Evolutionary conservation across 2,113 vertebrate species (phyloP).

Genomic region (Candoia aspera): DNA sequence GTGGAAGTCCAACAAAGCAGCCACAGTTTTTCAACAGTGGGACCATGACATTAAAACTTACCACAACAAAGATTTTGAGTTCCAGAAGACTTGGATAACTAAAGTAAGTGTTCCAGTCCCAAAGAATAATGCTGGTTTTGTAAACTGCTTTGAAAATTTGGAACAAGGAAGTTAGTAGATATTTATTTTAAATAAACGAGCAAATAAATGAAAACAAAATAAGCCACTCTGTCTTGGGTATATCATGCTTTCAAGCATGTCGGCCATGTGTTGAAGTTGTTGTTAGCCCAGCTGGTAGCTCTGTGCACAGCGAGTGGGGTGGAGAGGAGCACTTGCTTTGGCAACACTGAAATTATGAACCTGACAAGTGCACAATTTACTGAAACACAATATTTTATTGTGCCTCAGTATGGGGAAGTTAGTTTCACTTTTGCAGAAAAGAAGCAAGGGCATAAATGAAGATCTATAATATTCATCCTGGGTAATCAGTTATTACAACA

Average conservation of each 20-base stretch:
- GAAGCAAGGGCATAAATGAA: slow-evolving; percentile 44
- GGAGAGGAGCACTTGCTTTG: slow-evolving; percentile 59
- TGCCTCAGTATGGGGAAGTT: slow-evolving; percentile 34
- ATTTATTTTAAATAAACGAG: background rate
- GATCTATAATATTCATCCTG: slow-evolving; percentile 11
- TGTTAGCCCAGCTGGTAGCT: slow-evolving; percentile 62
- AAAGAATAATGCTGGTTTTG: background rate
- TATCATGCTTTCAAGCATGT: slow-evolving; percentile 44
- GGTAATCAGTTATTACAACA: slow-evolving; percentile 37
- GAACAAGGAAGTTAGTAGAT: too few species aligned
- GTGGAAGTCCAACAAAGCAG: background rate
- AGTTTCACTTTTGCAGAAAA: slow-evolving; percentile 44
- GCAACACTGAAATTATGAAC: slow-evolving; percentile 51
- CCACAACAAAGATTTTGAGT: background rate
- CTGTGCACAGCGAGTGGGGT: slow-evolving; percentile 53
- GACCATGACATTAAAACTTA: background rate
- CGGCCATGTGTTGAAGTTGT: slow-evolving; percentile 53
- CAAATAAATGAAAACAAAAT: background rate
- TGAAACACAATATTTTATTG: slow-evolving; percentile 48
- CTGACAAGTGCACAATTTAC: slow-evolving; percentile 71
- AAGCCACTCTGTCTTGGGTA: background rate
- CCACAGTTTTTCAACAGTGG: background rate
- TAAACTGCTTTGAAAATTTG: background rate
- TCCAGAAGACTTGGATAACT: background rate
- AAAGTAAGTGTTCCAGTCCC: background rate